Percentiles rank a stretch among this genome's conserved stretches.
Conservation (phyloP, 2,113 vertebrate genomes). For the Colius striatus region DNA sequence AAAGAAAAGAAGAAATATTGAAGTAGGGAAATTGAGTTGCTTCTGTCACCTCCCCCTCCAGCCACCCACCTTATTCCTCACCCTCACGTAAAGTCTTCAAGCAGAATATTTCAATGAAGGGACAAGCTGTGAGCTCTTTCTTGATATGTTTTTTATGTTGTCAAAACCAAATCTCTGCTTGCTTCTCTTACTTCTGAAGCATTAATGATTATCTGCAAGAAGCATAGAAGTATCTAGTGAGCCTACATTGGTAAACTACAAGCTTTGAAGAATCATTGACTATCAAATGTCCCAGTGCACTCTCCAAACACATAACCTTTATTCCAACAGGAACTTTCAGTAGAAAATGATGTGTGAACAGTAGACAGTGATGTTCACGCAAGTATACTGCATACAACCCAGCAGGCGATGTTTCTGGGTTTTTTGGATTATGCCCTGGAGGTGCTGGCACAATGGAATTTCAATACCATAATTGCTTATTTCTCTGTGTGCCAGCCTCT, state of each 20-base stretch:
- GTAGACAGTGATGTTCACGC: constrained; percentile 80
- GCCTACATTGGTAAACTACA: constrained; percentile 9
- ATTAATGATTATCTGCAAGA: constrained; percentile 43
- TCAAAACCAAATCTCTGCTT: neutral
- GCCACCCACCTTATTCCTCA: constrained; percentile 4
- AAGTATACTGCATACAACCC: constrained; percentile 74
- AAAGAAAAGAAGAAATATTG: neutral
- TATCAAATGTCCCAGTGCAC: constrained; percentile 61
- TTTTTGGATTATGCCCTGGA: constrained; percentile 77
- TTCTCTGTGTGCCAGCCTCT: constrained; percentile 75
- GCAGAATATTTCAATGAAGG: neutral
- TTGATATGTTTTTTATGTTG: neutral
- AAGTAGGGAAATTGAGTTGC: neutral
- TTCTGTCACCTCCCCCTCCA: neutral
- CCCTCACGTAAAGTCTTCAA: neutral
- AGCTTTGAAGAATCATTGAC: constrained; percentile 57
- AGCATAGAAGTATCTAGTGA: constrained; percentile 4
- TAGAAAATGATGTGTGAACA: constrained; percentile 78
- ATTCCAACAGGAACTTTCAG: constrained; percentile 75
- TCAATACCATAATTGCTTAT: constrained; percentile 78
- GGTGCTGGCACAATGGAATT: constrained; percentile 80
- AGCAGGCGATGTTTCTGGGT: constrained; percentile 75
- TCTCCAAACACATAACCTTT: constrained; percentile 76
- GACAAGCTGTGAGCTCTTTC: neutral
- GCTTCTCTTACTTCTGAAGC: constrained; percentile 4